Base-by-base conservation (phyloP, 2,797 vertebrate species). In the Kryptolebias ocellatus region DNA sequence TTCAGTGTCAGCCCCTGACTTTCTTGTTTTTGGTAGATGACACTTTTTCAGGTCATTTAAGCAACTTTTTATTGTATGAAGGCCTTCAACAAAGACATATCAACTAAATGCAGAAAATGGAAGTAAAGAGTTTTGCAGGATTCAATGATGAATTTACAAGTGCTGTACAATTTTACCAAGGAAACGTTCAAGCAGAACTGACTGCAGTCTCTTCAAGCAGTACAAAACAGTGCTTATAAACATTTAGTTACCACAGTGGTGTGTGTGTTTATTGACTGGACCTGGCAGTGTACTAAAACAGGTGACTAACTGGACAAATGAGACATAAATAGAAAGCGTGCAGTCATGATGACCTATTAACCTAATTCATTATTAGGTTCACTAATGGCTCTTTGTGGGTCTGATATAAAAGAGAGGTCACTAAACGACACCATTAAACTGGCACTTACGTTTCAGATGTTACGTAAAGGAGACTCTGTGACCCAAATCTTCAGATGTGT, bases 311-410 rank as follows among this genome's bases (percentile, higher is more conserved):
- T 16, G 58, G 55, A 42, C 54, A 72, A 66, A 64, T 0, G 0
- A 37, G 17, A 60, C 76, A 64, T 47, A 56, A 74, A 73, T 52
- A 29, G 37, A 63, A 75, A 83, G 53, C 10, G 17, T 17, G 7
- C 34, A 54, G 50, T 52, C 66, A 71, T 53, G 20, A 46, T 59
- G 76, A 74, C 64, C 66, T 46, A 79, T 56, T 83, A 70, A 69
- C 64, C 67, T 69, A 29, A 47, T 76, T 68, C 60, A 72, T 83
- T 87, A 87, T 80, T 81, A 61, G 5, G 78, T 79, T 83, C 86
- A 80, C 80, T 73, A 74, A 64, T 37, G 0, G 18, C 42, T 27
- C 57, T 49, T 4, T n/a, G 50, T 16, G 11, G 51, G 42, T 37
- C 67, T 42, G 45, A 53, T 17, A 0, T 50, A 53, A 63, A 51